Evolutionary conservation across 2,113 vertebrate species (phyloP).

Genomic region (Aythya baeri): DNA sequence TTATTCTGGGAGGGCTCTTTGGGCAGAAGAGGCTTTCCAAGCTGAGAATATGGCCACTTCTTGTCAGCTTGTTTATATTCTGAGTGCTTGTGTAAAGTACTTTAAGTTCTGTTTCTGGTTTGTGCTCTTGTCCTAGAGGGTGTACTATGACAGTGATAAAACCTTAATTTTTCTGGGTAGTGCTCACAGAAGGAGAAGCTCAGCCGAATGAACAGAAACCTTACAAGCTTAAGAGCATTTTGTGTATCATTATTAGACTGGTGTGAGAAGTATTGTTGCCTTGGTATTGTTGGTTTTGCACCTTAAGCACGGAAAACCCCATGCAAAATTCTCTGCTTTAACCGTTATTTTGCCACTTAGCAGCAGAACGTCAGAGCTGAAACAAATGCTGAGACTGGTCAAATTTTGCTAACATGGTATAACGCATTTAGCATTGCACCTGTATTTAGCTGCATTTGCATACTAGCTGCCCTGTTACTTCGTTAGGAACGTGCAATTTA

Average conservation of each 20-base stretch:
- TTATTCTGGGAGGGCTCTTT: slow-evolving; percentile 4
- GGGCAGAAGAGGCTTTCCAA: slow-evolving; percentile 14
- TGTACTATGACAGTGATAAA: not conserved
- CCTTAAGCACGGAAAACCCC: not conserved
- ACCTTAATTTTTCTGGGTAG: not conserved
- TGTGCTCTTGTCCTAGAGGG: not conserved
- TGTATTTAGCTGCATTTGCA: not conserved
- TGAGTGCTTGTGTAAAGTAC: not conserved
- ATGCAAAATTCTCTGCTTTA: not conserved
- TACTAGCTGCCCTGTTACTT: not conserved
- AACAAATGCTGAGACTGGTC: not conserved
- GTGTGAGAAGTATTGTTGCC: not conserved
- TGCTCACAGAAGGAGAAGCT: not conserved
- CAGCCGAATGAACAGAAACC: not conserved
- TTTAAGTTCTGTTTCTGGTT: not conserved
- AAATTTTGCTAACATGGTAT: accelerated
- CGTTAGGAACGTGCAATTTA: not conserved
- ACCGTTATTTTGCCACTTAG: not conserved
- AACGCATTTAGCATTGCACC: not conserved
- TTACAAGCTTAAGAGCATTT: not conserved
- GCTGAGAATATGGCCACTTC: not conserved
- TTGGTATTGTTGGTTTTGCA: not conserved
- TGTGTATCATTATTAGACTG: not conserved
- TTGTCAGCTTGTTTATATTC: not conserved
- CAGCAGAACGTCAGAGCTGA: not conserved